Evolutionary conservation across 2,113 vertebrate species (phyloP).

Genomic region (Ceyx margarethae): DNA sequence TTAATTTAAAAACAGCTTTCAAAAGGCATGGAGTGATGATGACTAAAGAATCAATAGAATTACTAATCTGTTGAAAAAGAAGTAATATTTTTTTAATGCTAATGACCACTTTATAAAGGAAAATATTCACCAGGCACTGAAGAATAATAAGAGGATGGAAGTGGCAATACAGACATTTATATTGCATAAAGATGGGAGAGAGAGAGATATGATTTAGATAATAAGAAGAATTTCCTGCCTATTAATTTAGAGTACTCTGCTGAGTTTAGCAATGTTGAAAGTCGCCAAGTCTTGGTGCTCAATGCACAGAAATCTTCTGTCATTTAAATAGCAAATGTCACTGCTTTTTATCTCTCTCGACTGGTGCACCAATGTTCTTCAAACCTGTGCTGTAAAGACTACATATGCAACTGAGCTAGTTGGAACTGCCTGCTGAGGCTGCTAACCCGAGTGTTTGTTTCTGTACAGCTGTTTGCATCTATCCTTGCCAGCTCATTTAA

Average conservation of each 20-base stretch:
- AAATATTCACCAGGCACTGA: not conserved
- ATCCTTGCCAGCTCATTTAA: not conserved
- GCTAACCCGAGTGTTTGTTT: not conserved
- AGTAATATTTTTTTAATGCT: constrained; percentile 31
- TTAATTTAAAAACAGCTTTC: constrained; percentile 43
- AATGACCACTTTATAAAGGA: not conserved
- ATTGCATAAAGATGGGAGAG: not conserved
- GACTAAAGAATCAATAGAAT: constrained; percentile 10
- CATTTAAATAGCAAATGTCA: not conserved
- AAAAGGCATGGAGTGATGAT: not conserved
- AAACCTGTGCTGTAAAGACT: not conserved
- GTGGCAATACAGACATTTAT: not conserved
- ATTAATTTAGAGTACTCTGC: not conserved
- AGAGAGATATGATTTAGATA: not conserved
- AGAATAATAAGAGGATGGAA: not conserved
- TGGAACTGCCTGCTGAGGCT: not conserved
- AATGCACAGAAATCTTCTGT: not conserved
- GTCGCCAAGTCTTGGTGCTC: not conserved
- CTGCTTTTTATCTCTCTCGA: not conserved
- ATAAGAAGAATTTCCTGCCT: not conserved
- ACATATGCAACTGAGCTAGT: not conserved
- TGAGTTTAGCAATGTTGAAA: not conserved
- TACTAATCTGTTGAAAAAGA: constrained; percentile 14
- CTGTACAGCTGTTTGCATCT: not conserved
- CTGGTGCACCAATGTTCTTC: not conserved